These are phyloP conservation scores for Eristalis tenax DNA, from an alignment of 2,888 invertebrate species.

Conservation along the genomic window DNA sequence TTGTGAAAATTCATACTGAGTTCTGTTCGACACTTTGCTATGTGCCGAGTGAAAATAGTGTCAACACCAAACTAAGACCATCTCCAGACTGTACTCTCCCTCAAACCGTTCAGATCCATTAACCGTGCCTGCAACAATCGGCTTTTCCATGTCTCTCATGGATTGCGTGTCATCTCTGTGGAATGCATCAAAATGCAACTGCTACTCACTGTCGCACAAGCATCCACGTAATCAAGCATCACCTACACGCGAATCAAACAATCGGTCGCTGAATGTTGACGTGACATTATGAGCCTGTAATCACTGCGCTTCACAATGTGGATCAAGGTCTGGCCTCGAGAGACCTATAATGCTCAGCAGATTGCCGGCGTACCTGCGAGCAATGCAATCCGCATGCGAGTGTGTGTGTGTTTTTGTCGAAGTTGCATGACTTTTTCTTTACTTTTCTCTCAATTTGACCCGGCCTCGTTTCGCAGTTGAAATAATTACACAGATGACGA, in stretches of 20 bases:
- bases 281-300: constrained; percentile 29
- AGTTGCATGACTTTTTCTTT: background rate
- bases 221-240: background rate
- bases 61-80: no score
- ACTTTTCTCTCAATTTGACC: background rate
- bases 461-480: background rate
- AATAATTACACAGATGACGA: background rate
- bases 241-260: background rate
- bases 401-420: background rate
- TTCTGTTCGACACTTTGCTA: no score
- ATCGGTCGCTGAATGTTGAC: constrained; percentile 21
- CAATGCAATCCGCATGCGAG: background rate
- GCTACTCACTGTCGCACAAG: background rate
- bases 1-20: no score
- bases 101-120: no score
- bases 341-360: constrained; percentile 5
- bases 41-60: no score
- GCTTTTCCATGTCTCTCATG: background rate
- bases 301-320: constrained; percentile 12
- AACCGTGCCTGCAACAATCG: no score
- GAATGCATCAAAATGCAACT: background rate
- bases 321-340: constrained; percentile 48
- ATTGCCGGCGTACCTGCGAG: background rate
- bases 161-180: background rate
- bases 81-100: no score